A percentile compares a stretch with the other conserved stretches of the same genome.
These are phyloP conservation scores for Cavia aperea DNA, from an alignment of 2,113 vertebrate species.

Conservation along the genomic window DNA sequence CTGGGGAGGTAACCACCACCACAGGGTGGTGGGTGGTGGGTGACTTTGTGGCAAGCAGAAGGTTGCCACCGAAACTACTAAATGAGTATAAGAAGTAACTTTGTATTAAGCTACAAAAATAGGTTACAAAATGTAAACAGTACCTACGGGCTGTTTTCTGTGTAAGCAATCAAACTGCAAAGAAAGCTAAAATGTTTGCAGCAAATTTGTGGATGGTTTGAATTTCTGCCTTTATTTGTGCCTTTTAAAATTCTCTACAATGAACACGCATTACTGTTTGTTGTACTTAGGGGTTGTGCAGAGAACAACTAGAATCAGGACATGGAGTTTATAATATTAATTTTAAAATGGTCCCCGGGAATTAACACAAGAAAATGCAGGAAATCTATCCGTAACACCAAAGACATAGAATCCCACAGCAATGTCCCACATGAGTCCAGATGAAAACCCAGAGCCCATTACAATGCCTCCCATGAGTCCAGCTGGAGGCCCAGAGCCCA, in stretches of 20 bases:
- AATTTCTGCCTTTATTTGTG: neutral
- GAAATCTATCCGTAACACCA: too few species aligned
- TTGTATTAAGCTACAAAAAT: neutral
- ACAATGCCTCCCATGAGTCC: too few species aligned
- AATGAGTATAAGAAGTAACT: neutral
- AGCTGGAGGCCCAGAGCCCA: too few species aligned
- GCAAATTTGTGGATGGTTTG: neutral
- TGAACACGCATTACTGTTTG: neutral
- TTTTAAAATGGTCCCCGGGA: too few species aligned
- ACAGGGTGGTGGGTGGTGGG: neutral
- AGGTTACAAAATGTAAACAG: neutral
- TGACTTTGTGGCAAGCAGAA: neutral
- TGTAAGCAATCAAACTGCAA: neutral
- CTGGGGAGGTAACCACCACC: neutral
- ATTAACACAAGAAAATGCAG: too few species aligned
- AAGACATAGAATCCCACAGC: too few species aligned
- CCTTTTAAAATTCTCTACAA: neutral
- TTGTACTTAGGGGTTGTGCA: too few species aligned
- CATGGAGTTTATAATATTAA: too few species aligned
- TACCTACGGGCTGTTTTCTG: neutral
- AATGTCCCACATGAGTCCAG: too few species aligned
- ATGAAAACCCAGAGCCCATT: too few species aligned
- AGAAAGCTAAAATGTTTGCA: neutral
- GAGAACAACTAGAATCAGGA: too few species aligned
- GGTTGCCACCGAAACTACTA: neutral